A percentile compares a stretch with the other conserved stretches of the same genome.
phyloP scores from a whole-genome alignment of 2,113 vertebrate species.

The Perca fluviatilis region DNA sequence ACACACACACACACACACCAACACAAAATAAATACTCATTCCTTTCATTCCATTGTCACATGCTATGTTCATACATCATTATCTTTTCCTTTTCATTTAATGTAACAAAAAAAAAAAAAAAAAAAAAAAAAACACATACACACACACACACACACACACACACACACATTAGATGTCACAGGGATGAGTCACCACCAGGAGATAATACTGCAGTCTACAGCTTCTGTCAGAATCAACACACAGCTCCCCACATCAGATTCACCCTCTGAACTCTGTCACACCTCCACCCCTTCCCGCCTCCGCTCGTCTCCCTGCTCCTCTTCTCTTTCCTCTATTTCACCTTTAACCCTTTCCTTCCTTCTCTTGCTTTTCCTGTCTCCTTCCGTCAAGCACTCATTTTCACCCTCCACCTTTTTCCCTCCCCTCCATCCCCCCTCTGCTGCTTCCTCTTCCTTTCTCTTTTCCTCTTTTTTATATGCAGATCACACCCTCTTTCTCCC shows the following conservation, averaged over 20 bases:
- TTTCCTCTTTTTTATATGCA: background rate
- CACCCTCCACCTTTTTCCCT: background rate
- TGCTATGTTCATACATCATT: too few species aligned
- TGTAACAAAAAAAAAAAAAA: too few species aligned
- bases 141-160: slow-evolving; percentile 29
- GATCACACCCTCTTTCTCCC: background rate
- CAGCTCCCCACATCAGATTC: slow-evolving; percentile 68
- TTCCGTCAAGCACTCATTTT: background rate
- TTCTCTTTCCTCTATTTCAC: slow-evolving; percentile 40
- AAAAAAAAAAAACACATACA: too few species aligned
- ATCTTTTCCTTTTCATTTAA: too few species aligned
- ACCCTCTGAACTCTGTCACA: slow-evolving; percentile 72
- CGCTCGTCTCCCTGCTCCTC: slow-evolving; percentile 15
- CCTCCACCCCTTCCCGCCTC: slow-evolving; percentile 32
- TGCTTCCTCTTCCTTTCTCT: background rate
- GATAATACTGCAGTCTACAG: slow-evolving; percentile 61
- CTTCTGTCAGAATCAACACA: slow-evolving; percentile 64
- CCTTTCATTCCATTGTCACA: too few species aligned
- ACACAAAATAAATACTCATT: too few species aligned
- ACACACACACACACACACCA: slow-evolving; percentile 3
- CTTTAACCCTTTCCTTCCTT: slow-evolving; percentile 38
- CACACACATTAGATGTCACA: slow-evolving; percentile 45
- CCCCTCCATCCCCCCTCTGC: background rate
- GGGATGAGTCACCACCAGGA: slow-evolving; percentile 70
- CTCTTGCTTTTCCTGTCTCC: slow-evolving; percentile 11